These are phyloP conservation scores for Cyanoderma ruficeps DNA, from an alignment of 2,113 vertebrate genomes.

Conservation along the genomic window DNA sequence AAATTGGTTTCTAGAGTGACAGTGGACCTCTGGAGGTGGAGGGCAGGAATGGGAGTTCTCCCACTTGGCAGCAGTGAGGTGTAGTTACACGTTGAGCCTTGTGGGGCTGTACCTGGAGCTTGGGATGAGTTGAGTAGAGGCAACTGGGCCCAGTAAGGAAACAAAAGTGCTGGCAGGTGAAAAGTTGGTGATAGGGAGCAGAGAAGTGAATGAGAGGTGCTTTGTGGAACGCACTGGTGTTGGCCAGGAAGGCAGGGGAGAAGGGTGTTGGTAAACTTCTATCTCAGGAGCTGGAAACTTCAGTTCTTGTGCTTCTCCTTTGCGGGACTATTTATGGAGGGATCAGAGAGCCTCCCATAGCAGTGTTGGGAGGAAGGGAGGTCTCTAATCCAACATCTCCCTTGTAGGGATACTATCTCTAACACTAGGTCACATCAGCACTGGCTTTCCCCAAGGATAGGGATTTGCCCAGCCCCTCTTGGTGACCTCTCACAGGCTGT, in stretches of 20 bases:
- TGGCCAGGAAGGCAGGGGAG: not conserved
- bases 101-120: not conserved
- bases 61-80: not conserved
- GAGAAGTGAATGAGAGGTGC: not conserved
- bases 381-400: not conserved
- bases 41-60: not conserved
- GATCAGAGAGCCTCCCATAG: not conserved
- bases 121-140: not conserved
- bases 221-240: not conserved
- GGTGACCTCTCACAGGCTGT: not conserved
- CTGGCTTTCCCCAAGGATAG: not conserved
- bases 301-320: not conserved
- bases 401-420: not conserved
- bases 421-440: not conserved
- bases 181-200: not conserved
- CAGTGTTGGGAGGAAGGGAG: not conserved
- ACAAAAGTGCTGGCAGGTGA: not conserved
- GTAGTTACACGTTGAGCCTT: not conserved
- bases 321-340: not conserved
- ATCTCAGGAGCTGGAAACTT: not conserved
- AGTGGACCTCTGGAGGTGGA: not conserved
- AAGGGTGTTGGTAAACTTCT: not conserved
- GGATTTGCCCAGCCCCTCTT: not conserved
- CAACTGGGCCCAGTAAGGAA: not conserved
- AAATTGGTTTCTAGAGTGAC: not conserved